Evolutionary conservation across 1,140 invertebrate genomes (phyloP), one percentile per base, ranked within the genome.

Genomic region (Papilio polyxenes): DNA sequence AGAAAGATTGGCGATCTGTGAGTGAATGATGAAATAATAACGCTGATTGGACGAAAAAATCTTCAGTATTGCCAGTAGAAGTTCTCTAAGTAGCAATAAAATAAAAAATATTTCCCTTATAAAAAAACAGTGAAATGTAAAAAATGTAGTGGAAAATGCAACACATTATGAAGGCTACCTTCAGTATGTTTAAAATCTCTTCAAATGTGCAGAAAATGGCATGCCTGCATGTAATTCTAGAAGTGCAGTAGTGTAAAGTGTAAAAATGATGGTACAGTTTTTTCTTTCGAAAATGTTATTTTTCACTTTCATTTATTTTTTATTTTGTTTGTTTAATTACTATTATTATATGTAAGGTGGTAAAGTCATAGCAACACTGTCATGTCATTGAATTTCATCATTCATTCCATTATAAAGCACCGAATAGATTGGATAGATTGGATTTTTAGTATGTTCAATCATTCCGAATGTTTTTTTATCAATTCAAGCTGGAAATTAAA

Each of bases 1-100:
- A 48, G 49, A 78, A 76, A 51, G 75, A 83, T 31, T 37, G 75
- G 40, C 40, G 15, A 31, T 44, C 77, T 83, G 72, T 82, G 83
- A 53, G 48, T 56, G 77, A 83, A 85, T 74, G 65, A 20, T 31
- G 3, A 40, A n/a, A 8, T 59, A 15, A 6, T 4, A 44, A 44
- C 77, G 53, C 31, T 79, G 77, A 83, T 59, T 81, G 74, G 80
- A 75, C 62, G 44, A 80, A 80, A 20, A 56, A 69, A 56, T 76
- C 40, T n/a, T 49, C 20, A 75, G 78, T 74, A 49, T 31, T 81
- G 82, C 49, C 17, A 72, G 31, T 37, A n/a, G 56, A n/a, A 8
- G 9, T 59, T 59, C 56, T 59, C 20, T n/a, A 20, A 59, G 17
- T 59, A n/a, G 56, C 56, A 20, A 8, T 59, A 0, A 20, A 59